Evolutionary conservation across 30 jellyfish, hydroid and myxozoan genomes (phyloP).

Genomic region (Aurelia sp.): DNA sequence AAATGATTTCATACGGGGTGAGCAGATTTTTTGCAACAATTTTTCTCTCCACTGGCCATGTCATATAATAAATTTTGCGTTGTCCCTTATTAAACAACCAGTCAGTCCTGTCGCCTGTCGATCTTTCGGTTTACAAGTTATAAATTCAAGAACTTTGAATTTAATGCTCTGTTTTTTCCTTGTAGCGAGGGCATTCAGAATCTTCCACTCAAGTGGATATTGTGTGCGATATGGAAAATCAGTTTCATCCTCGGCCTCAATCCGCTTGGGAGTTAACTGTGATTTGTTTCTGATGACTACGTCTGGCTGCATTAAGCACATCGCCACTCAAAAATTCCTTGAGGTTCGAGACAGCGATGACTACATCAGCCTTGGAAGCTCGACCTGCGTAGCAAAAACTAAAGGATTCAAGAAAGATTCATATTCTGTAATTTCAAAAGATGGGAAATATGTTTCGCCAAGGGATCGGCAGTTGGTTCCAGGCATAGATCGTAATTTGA

Average conservation of each 20-base stretch:
- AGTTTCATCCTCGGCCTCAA: background rate
- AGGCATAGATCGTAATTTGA: background rate
- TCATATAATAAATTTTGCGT: no score
- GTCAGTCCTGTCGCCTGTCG: no score
- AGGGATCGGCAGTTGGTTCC: background rate
- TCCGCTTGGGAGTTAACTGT: conserved; percentile 1
- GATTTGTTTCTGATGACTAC: conserved; percentile 7
- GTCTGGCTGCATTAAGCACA: conserved; percentile 16
- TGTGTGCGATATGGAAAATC: background rate
- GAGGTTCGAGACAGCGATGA: no score
- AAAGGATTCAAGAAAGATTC: conserved; percentile 2
- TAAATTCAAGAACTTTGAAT: no score
- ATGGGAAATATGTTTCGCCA: background rate
- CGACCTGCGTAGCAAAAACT: background rate
- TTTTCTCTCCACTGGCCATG: no score
- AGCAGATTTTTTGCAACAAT: no score
- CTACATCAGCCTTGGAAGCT: background rate
- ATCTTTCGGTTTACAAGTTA: no score
- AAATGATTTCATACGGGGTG: no score
- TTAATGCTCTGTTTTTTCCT: background rate
- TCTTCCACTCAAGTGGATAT: conserved; percentile 28
- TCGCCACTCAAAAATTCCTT: conserved; percentile 2
- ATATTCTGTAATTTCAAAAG: conserved; percentile 1
- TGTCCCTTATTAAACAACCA: no score
- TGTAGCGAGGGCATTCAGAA: conserved; percentile 1